Percentiles rank a stretch among this genome's conserved stretches.
These are phyloP conservation scores for Sclerodermus sp. DNA, from an alignment of 2,888 invertebrate species.

Conservation along the genomic window DNA sequence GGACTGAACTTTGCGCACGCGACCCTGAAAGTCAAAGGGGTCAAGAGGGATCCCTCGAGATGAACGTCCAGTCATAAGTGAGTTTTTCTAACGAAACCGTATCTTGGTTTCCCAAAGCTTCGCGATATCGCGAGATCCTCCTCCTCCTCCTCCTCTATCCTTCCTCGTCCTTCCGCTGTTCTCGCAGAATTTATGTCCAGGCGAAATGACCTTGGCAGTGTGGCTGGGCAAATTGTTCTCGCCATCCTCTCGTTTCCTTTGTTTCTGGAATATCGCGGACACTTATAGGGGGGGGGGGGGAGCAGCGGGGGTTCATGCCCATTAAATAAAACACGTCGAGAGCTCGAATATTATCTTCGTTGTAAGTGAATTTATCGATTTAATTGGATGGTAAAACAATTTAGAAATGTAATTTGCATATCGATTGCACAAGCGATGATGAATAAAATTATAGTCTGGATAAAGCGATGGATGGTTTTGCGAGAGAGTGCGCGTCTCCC, in stretches of 20 bases:
- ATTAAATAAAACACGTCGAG: too few species aligned
- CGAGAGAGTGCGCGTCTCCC: background rate
- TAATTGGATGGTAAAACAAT: too few species aligned
- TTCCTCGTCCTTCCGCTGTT: slow-evolving; percentile 5
- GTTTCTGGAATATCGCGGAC: background rate
- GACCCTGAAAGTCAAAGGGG: background rate
- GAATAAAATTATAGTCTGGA: too few species aligned
- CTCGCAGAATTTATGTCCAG: slow-evolving; percentile 11
- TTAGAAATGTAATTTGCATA: too few species aligned
- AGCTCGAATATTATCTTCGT: too few species aligned
- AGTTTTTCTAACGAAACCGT: slow-evolving; percentile 10
- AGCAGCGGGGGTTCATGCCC: too few species aligned
- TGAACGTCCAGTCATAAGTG: background rate
- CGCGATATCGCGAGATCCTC: slow-evolving; percentile 14
- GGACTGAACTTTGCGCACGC: background rate
- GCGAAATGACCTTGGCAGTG: background rate
- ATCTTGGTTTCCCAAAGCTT: slow-evolving; percentile 22
- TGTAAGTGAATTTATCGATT: too few species aligned
- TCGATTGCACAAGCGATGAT: too few species aligned
- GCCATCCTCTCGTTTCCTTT: slow-evolving; percentile 18
- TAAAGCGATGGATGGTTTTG: too few species aligned
- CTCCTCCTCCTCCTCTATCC: background rate
- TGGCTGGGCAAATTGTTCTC: slow-evolving; percentile 40
- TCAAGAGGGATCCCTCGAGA: too few species aligned
- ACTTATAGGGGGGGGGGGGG: too few species aligned